Evolutionary conservation across 1,140 invertebrate species (phyloP), one percentile per base, ranked within the genome.

Genomic region (Neodiprion fabricii): DNA sequence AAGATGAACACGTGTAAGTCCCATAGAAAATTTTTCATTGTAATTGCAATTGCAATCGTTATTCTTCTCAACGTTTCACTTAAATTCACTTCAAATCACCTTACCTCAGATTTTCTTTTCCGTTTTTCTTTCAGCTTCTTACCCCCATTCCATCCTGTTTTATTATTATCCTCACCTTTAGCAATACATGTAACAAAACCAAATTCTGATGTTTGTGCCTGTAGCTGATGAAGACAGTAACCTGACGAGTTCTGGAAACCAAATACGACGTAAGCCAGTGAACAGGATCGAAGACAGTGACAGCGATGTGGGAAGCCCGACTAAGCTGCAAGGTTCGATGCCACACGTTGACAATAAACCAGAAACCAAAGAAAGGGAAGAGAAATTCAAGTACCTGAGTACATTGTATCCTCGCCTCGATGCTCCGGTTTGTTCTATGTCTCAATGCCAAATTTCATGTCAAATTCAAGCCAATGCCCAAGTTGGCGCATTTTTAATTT

Each of bases 251-350:
- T 75, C 84, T 14, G 84, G 87, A 10, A 72, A 80, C 40, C 82
- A 79, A 40, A 73, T 80, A 7, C 75, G 85, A 14, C 82, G 86
- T 7, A 88, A 85, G 72, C 0, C 74, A 28, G 79, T 86, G 8
- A 85, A 87, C 75, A 79, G 86, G 7, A 87, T 88, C 68, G 85
- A 83, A 74, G 86, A 88, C 40, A 87, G 85, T 67, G 87, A 88
- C 17, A 86, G 85, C 66, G 86, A 88, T 74, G 77, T 74, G 50
- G 80, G 80, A n/a, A 80, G 75, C 77, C 72, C 82, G 23, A 53
- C 70, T 28, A 86, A 85, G 72, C 73, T 76, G 48, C 67, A 66
- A 28, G 28, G 7, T 8, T 74, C 77, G 17, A 75, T 49, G 68
- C 80, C 77, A 11, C 79, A 84, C 14, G 61, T 65, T 9, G 78